phyloP scores from a whole-genome alignment of 2,888 invertebrate species.

The Troilus luridus region DNA sequence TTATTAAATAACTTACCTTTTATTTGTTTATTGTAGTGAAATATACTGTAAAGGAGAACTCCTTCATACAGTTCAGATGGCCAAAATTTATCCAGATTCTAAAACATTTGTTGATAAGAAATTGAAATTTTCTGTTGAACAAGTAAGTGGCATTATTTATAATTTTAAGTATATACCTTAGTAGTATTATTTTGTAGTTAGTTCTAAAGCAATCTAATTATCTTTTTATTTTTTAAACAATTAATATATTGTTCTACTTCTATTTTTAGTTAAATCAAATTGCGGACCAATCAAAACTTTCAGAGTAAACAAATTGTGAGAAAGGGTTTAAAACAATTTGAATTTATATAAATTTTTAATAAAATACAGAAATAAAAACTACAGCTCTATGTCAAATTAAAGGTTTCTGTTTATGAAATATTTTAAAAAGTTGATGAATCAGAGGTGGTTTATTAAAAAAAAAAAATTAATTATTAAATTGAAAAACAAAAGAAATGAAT shows the following conservation, averaged over 20 bases:
- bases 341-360: neutral
- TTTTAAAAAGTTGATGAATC: no score
- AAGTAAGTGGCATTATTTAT: constrained; percentile 59
- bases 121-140: constrained; percentile 69
- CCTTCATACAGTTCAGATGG: constrained; percentile 80
- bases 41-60: constrained; percentile 84
- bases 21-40: constrained; percentile 69
- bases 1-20: neutral
- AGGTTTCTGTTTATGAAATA: no score
- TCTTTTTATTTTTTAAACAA: neutral
- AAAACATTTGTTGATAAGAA: constrained; percentile 90
- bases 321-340: no score
- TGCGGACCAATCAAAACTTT: neutral
- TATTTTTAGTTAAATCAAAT: neutral
- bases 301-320: no score
- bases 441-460: no score
- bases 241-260: neutral
- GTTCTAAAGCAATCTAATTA: neutral
- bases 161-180: neutral
- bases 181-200: neutral
- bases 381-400: no score
- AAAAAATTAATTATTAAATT: no score
- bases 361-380: no score
- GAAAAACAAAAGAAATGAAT: no score
- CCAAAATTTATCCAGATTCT: constrained; percentile 80